Conservation (phyloP, 2,888 invertebrate species). For the Hirtodrosophila cameraria region DNA sequence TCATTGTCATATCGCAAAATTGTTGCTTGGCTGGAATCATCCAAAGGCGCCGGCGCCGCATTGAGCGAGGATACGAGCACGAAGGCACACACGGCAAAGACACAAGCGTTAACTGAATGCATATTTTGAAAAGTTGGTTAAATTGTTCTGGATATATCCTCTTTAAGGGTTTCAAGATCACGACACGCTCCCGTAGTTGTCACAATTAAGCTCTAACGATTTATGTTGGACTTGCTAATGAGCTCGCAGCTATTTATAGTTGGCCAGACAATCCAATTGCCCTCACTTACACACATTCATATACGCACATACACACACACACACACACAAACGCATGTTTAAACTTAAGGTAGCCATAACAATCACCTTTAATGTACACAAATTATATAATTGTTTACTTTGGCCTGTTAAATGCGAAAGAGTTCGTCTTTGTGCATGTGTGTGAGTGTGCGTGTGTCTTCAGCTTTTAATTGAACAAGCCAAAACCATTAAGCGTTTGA, state of each 20-base stretch:
- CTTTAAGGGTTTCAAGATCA: background rate
- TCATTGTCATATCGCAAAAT: conserved; percentile 87
- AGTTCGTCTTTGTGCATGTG: conserved; percentile 2
- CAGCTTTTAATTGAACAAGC: conserved; percentile 77
- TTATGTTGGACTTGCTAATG: conserved; percentile 59
- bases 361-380: conserved; percentile 42
- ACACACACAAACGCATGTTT: conserved; percentile 1
- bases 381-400: conserved; percentile 50
- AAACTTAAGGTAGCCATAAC: conserved; percentile 31
- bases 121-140: conserved; percentile 50
- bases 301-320: background rate
- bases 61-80: conserved; percentile 52
- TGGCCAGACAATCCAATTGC: conserved; percentile 22
- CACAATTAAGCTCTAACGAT: conserved; percentile 64
- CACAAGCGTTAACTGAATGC: conserved; percentile 63
- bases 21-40: conserved; percentile 85
- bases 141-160: conserved; percentile 1
- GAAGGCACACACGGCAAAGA: conserved; percentile 66
- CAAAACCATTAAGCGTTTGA: conserved; percentile 63
- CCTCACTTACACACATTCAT: conserved; percentile 13
- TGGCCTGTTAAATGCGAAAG: conserved; percentile 19
- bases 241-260: conserved; percentile 64
- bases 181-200: conserved; percentile 53
- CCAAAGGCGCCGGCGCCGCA: conserved; percentile 75
- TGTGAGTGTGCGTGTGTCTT: conserved; percentile 27